These are phyloP conservation scores for Sylvicola cinctus DNA, from an alignment of 2,888 invertebrate genomes.

Conservation along the genomic window DNA sequence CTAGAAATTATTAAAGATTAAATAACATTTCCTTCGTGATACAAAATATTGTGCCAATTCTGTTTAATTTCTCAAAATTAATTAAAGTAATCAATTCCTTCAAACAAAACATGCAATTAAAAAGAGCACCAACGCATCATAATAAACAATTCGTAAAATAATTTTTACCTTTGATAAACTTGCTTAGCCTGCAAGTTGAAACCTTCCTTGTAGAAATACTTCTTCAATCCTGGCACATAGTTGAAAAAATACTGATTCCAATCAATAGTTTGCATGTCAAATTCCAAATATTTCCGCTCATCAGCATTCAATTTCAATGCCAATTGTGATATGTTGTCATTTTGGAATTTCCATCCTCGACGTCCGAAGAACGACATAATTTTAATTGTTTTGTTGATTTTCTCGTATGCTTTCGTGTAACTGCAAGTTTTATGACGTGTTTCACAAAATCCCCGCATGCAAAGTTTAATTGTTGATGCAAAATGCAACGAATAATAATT, in stretches of 20 bases:
- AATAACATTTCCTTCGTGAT: no score
- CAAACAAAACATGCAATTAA: background rate
- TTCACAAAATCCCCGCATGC: background rate
- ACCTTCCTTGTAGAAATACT: conserved; percentile 44
- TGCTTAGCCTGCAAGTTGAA: conserved; percentile 9
- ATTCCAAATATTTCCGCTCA: conserved; percentile 21
- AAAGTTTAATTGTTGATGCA: background rate
- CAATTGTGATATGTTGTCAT: conserved; percentile 21
- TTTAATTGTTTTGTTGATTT: conserved; percentile 22
- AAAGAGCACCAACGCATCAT: background rate
- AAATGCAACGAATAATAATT: no score
- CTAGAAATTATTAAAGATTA: no score
- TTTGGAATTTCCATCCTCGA: conserved; percentile 23
- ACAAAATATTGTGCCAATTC: no score
- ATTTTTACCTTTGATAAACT: conserved; percentile 6
- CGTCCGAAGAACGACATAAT: conserved; percentile 27
- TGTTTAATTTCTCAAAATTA: no score
- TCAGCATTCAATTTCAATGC: conserved; percentile 15
- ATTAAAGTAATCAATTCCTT: no score
- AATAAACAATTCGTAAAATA: background rate
- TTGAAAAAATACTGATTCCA: conserved; percentile 44
- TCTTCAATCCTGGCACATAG: conserved; percentile 44
- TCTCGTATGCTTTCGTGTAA: conserved; percentile 20
- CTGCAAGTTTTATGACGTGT: conserved; percentile 12
- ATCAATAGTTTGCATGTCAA: conserved; percentile 39